Evolutionary conservation across 2,888 invertebrate genomes (phyloP), one percentile per base, ranked within the genome.

Genomic region (Stenotaenia linearis): DNA sequence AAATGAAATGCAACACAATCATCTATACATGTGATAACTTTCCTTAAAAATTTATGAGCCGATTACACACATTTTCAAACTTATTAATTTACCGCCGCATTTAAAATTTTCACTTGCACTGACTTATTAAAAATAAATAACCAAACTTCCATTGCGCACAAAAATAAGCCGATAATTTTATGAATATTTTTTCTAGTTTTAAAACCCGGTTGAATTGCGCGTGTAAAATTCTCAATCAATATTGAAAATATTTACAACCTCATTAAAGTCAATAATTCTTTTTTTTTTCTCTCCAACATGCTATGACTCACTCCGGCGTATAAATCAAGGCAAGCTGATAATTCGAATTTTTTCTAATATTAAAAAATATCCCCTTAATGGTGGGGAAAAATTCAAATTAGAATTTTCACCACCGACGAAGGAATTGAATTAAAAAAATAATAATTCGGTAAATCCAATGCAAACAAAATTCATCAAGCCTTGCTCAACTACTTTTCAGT

Each of bases 31-130:
- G 61, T 9, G 61, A 61, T 61, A 61, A 61, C 61, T 61, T 61
- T 61, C 25, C 61, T 61, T 61, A 23, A 61, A 61, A 61, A 61
- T 25, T 61, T 61, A 61, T 61, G 61, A 61, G 61, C 61, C 61
- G 61, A 61, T 61, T 61, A 61, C 61, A 61, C 61, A 61, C 61
- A 61, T 61, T 61, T 61, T 25, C 61, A 61, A 61, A 61, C 61
- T 61, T 61, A 61, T 61, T 25, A 61, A 61, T 61, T 61, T 61
- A 61, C 61, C 61, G 23, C 61, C 15, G 61, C 61, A 23, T 61
- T 25, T 61, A 3, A 61, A 25, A 61, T 25, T 23, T 25, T 25
- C 12, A 56, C 10, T 23, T 25, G 1, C 28, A 3, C 61, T 21
- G 28, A 12, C 61, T 25, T 61, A 61, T 61, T 61, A 61, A 61